Base-by-base conservation (phyloP, 2,888 invertebrate species). In the Baronia brevicornis region DNA sequence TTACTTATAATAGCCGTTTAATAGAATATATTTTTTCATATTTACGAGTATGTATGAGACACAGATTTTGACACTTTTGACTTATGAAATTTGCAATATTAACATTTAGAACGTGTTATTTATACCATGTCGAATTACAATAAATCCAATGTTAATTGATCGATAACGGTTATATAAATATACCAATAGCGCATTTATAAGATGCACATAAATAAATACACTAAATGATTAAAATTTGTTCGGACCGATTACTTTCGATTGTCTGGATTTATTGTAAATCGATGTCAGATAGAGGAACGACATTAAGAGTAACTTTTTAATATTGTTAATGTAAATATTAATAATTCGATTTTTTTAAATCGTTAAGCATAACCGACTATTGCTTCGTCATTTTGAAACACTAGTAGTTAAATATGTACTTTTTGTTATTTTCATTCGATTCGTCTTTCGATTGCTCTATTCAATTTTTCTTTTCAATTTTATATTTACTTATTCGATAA, bases 21-120 rank as follows among this genome's bases (percentile, higher is more conserved):
- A 67, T 66, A 67, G 60, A 72, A 60, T 70, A 70, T 79, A 79
- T 77, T 73, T 79, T 79, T 79, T 71, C 74, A 69, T 67, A 70
- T 52, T 54, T 53, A 52, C 45, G 46, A 56, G 48, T 48, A 39
- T 45, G 34, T 34, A 6, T 24, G 38, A 41, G 36, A 44, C 38
- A 46, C 36, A 44, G 47, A 43, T 40, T 47, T 46, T 54, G 54
- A 69, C 65, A 70, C 57, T 58, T n/a, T 60, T 44, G 54, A 71
- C 68, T 73, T 75, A 72, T 69, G 72, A 75, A 57, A 62, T 56
- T 61, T 63, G 78, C 78, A 78, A 77, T 79, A 77, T 67, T 67
- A 63, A 56, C 56, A 36, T 59, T 69, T 33, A 33, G n/a, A n/a
- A n/a, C n/a, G n/a, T n/a, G n/a, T n/a, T n/a, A n/a, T n/a, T n/a